Base-by-base conservation (phyloP, 2,888 invertebrate species). In the Seladonia tumulorum region DNA sequence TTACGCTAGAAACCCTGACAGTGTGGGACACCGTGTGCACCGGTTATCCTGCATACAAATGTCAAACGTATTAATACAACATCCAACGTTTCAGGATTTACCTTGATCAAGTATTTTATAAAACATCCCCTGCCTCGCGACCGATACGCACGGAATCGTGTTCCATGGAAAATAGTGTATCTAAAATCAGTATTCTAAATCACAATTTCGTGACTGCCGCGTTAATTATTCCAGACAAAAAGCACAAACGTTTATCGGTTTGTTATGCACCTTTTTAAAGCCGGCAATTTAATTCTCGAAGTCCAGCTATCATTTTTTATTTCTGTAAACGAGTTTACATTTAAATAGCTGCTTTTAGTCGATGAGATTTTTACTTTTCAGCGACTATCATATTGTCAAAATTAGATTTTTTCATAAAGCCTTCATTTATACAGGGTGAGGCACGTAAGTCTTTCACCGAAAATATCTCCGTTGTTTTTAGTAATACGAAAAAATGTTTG, bases 1-100 rank as follows among this genome's bases (percentile, higher is more conserved):
- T 79, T 76, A 66, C 45, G 53, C 18, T 47, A 76, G 75, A 85
- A 63, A 49, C 42, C 39, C 39, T 45, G 39, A 45, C 60, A 47
- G 29, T 22, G 14, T 16, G 10, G 2, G 7, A 12, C 22, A 29
- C 14, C 35, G 7, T 3, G 16, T 0, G 35, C 18, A 53, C 18
- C 60, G n/a, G 63, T 72, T 72, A 63, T 63, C 18, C 57, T 39
- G n/a, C 4, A 18, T 35, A 39, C 57, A 22, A 22, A 39, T 22
- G 73, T 22, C 14, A 57, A 57, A 57, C n/a, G n/a, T 57, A 29
- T 29, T 39, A 57, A 57, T 39, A n/a, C 57, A 39, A 39, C 14
- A 35, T 57, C 14, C 53, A 35, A 39, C 16, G 47, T 53, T 53
- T n/a, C 39, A 5, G 29, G 29, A 35, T 47, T 73, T 10, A 73